phyloP scores from a whole-genome alignment of 2,797 vertebrate species.

The Falco naumanni region DNA sequence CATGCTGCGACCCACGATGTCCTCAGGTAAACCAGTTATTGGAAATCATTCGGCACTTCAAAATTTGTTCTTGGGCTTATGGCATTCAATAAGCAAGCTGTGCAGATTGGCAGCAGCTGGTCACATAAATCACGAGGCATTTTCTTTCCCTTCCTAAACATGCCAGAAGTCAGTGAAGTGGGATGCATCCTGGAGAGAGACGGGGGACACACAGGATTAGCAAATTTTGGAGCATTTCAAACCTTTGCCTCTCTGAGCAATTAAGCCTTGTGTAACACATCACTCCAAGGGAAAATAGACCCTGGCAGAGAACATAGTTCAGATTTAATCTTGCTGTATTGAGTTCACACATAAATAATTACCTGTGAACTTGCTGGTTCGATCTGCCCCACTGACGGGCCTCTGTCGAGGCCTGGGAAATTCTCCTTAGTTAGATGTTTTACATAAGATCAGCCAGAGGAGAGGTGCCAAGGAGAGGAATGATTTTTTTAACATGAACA shows the following conservation, averaged over 20 bases:
- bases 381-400: not conserved
- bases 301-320: not conserved
- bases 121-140: accelerated
- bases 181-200: not conserved
- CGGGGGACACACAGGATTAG: accelerated
- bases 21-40: not conserved
- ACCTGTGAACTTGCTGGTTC: not conserved
- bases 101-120: not conserved
- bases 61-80: not conserved
- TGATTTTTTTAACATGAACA: not conserved
- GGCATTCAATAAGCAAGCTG: not conserved
- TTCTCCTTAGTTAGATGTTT: not conserved
- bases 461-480: slow-evolving; percentile 3
- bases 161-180: not conserved
- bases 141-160: not conserved
- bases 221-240: not conserved
- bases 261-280: not conserved
- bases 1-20: accelerated
- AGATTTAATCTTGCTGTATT: not conserved
- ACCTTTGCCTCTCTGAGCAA: not conserved
- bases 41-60: not conserved
- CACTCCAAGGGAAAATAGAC: not conserved
- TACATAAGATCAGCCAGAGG: not conserved
- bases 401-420: not conserved
- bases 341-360: not conserved